Percentiles rank a stretch among this genome's conserved stretches.
These are phyloP conservation scores for Esperia sulphurella DNA, from an alignment of 2,888 invertebrate species.

Conservation along the genomic window DNA sequence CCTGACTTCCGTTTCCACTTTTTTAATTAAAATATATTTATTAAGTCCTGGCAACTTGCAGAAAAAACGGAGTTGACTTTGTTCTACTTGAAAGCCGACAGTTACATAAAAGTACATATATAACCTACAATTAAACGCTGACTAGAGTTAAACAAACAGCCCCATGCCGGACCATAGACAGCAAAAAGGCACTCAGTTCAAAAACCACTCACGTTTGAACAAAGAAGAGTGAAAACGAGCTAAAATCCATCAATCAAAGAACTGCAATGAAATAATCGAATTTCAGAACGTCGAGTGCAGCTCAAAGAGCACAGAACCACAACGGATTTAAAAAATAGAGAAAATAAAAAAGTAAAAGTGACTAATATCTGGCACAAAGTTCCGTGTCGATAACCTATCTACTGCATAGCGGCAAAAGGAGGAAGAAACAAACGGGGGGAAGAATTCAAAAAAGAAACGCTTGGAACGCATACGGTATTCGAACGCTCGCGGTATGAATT, in stretches of 20 bases:
- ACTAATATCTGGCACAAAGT: constrained; percentile 72
- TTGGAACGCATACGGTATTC: constrained; percentile 23
- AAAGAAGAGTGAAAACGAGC: constrained; percentile 53
- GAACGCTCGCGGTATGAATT: constrained; percentile 30
- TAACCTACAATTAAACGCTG: too few relatives aligned
- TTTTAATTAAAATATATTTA: neutral
- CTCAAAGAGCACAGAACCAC: constrained; percentile 71
- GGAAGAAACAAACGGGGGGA: constrained; percentile 42
- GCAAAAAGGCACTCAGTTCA: constrained; percentile 57
- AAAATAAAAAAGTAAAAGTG: constrained; percentile 44
- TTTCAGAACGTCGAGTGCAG: constrained; percentile 67
- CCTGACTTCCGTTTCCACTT: neutral
- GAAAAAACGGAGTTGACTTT: neutral
- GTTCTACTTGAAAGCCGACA: neutral
- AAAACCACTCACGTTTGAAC: constrained; percentile 46
- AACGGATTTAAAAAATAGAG: constrained; percentile 58
- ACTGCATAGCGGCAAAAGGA: constrained; percentile 50
- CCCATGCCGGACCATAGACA: constrained; percentile 2
- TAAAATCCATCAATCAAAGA: constrained; percentile 74
- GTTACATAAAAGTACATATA: neutral
- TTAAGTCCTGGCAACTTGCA: neutral
- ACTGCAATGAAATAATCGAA: constrained; percentile 72
- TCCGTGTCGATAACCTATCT: constrained; percentile 63
- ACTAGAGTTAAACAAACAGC: neutral
- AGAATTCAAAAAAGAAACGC: constrained; percentile 53